phyloP scores from a whole-genome alignment of 2,888 invertebrate genomes.

The Eurois occulta region DNA sequence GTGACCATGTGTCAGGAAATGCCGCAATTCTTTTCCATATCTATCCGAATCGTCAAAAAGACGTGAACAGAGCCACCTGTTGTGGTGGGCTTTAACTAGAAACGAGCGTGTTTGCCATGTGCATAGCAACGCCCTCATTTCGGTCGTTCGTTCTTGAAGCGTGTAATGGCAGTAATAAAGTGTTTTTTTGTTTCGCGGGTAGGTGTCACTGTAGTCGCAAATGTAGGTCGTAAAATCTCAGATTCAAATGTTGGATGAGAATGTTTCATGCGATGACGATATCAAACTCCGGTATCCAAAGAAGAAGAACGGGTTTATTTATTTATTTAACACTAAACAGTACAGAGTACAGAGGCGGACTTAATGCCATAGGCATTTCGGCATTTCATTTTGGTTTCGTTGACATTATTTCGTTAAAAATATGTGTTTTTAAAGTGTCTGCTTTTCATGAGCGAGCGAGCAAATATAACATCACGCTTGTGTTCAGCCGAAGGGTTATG shows the following conservation, averaged over 20 bases:
- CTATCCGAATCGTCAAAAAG: background rate
- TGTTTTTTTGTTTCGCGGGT: background rate
- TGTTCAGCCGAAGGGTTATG: background rate
- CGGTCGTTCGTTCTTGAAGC: background rate
- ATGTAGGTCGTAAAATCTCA: background rate
- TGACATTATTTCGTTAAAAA: background rate
- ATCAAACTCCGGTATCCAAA: background rate
- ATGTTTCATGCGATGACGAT: background rate
- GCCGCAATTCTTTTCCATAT: too few species aligned
- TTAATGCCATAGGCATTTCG: too few species aligned
- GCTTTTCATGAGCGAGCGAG: background rate
- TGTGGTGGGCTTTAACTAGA: conserved; percentile 32
- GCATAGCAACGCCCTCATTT: background rate
- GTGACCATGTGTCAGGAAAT: background rate
- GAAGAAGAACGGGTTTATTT: background rate
- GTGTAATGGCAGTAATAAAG: background rate
- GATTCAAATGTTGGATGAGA: background rate
- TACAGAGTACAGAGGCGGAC: too few species aligned
- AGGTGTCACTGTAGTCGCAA: conserved; percentile 47
- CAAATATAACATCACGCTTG: background rate
- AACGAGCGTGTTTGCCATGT: background rate
- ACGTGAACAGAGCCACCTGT: conserved; percentile 47
- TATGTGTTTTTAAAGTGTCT: background rate
- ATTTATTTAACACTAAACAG: too few species aligned
- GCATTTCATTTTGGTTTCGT: too few species aligned